phyloP scores from a whole-genome alignment of 92 coral and sea anemone genomes.

The Palythoa heliodiscus region DNA sequence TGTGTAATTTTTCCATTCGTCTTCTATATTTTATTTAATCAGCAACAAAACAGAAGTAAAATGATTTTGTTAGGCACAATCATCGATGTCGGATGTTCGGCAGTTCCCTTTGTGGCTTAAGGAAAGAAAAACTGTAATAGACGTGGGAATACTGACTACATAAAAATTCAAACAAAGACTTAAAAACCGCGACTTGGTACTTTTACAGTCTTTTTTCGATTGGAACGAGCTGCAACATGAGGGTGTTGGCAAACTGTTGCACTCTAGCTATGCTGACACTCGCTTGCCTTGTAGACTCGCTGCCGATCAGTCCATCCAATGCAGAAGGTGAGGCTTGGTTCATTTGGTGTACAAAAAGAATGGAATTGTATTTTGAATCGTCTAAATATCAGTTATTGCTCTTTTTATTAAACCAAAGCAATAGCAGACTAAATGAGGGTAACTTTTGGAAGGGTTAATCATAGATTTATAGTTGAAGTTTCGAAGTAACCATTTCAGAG shows the following conservation, averaged over 20 bases:
- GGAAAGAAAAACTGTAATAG: constrained; percentile 9
- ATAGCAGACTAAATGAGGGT: too few relatives aligned
- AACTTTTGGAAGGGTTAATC: too few relatives aligned
- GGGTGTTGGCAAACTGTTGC: neutral
- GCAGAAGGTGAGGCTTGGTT: neutral
- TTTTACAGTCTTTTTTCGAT: neutral
- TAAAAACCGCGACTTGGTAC: constrained; percentile 6
- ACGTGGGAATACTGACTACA: constrained; percentile 16
- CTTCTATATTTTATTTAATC: constrained; percentile 15
- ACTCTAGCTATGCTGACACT: neutral
- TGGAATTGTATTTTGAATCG: neutral
- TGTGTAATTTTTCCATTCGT: neutral
- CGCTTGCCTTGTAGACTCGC: constrained; percentile 1
- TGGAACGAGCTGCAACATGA: neutral
- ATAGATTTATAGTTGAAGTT: too few relatives aligned
- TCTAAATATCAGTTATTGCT: neutral
- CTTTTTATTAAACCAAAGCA: too few relatives aligned
- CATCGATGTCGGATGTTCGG: constrained; percentile 7
- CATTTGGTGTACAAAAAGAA: too few relatives aligned
- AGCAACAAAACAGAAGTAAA: constrained; percentile 14
- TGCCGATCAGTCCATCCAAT: neutral
- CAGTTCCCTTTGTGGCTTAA: constrained; percentile 9
- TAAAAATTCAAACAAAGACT: neutral
- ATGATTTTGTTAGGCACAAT: neutral
- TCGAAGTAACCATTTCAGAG: too few relatives aligned